Conservation (phyloP, 1,140 invertebrate genomes). For the Holcopasites calliopsidis region DNA sequence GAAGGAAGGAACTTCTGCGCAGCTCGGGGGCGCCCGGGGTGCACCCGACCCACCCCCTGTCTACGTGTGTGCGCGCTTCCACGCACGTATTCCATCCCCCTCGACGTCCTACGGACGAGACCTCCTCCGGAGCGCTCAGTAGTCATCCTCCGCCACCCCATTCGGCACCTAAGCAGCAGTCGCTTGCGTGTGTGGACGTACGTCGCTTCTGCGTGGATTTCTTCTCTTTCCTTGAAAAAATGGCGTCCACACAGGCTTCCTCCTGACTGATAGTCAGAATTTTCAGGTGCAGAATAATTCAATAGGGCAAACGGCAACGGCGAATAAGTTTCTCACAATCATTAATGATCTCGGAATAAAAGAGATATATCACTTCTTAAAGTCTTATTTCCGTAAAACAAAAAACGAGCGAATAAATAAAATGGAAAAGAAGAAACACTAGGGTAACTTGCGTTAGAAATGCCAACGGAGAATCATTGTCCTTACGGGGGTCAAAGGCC, state of each 20-base stretch:
- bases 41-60: slow-evolving; percentile 28
- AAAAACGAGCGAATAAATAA: background rate
- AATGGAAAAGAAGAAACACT: background rate
- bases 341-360: too few relatives aligned
- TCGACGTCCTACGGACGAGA: slow-evolving; percentile 14
- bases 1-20: slow-evolving; percentile 74
- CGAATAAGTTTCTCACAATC: too few relatives aligned
- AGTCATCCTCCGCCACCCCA: background rate
- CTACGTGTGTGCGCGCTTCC: slow-evolving; percentile 55
- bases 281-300: too few relatives aligned
- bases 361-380: slow-evolving; percentile 50
- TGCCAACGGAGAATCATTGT: slow-evolving; percentile 45
- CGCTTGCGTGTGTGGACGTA: slow-evolving; percentile 23
- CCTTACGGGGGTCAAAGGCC: slow-evolving; percentile 18
- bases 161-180: slow-evolving; percentile 25
- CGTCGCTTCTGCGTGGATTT: slow-evolving; percentile 28
- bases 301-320: slow-evolving; percentile 18
- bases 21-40: slow-evolving; percentile 64
- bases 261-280: too few relatives aligned
- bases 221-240: slow-evolving; percentile 37
- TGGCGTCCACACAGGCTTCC: slow-evolving; percentile 43
- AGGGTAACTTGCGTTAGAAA: slow-evolving; percentile 38
- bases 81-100: slow-evolving; percentile 51
- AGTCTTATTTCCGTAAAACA: slow-evolving; percentile 43
- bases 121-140: slow-evolving; percentile 27